Conservation (phyloP, 2,113 vertebrate species). For the Pelodiscus sinensis region DNA sequence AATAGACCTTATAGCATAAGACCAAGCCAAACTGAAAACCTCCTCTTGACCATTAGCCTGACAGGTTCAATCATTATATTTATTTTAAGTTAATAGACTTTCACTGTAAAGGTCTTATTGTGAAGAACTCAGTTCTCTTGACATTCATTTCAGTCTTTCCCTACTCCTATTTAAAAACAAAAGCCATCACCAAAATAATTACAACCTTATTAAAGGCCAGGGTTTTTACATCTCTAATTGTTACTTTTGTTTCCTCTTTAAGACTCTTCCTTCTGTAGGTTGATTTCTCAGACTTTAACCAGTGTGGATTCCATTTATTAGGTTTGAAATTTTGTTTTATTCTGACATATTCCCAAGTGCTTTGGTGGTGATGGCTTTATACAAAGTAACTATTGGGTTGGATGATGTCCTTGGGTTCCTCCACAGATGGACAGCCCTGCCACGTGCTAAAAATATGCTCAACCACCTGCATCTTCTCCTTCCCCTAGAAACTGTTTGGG, state of each 20-base stretch:
- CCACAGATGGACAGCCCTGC: not conserved
- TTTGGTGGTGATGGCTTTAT: not conserved
- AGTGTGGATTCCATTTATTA: not conserved
- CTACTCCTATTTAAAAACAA: not conserved
- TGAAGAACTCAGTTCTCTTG: not conserved
- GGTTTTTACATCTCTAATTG: not conserved
- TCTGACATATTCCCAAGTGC: not conserved
- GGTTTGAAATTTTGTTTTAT: not conserved
- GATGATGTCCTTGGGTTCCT: not conserved
- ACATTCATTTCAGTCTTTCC: fast-evolving
- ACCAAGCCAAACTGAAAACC: not conserved
- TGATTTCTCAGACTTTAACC: not conserved
- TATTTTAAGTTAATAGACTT: not conserved
- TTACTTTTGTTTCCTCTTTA: not conserved
- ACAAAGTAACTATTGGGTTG: not conserved
- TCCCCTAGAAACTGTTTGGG: not conserved
- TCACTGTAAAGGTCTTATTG: not conserved
- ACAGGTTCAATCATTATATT: not conserved
- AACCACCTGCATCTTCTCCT: not conserved
- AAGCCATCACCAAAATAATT: not conserved
- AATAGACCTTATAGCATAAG: not conserved
- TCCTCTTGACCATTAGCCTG: not conserved
- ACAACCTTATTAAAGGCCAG: not conserved
- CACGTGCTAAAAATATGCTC: not conserved
- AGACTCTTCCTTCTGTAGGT: not conserved